Evolutionary conservation across 2,888 invertebrate species (phyloP), one percentile per base, ranked within the genome.

Genomic region (Rhaphigaster nebulosa): DNA sequence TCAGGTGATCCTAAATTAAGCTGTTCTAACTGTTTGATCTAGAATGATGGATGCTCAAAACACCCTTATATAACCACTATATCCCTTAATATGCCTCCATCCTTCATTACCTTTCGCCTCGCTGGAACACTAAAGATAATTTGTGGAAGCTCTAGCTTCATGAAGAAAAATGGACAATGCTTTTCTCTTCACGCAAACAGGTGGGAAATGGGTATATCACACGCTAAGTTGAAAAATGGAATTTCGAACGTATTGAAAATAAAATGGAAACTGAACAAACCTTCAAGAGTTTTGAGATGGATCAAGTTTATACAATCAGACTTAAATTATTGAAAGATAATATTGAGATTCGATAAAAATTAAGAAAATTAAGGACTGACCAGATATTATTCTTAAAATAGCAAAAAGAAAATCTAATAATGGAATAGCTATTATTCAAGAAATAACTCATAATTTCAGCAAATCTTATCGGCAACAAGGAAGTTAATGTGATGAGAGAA

Each of bases 21-120:
- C 87, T 29, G 87, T n/a, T 87, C 41, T 34, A 87, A 88, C 60
- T 56, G 60, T 52, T 50, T 87, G 87, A 87, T 87, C 29, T 29
- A 52, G 87, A 29, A 54, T 52, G 38, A 88, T 52, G 60, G 88
- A 60, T 56, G 87, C 54, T 54, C 54, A n/a, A 88, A 52, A 50
- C 26, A 88, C 38, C 60, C 41, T 88, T 88, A 54, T 88, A 88
- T 88, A 56, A 54, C 29, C n/a, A 0, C 50, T 18, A 60, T 56
- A 54, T 54, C 60, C 54, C 60, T 54, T 88, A 88, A 54, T 88
- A 34, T 52, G 38, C 87, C 15, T 10, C 87, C 87, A 29, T 65
- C 29, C 65, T 65, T 65, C 18, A 65, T 65, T 65, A 76, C 34
- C 29, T 76, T 38, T 76, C 70, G 70, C 70, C 1, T 76, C 20